These are phyloP conservation scores for Diarsia dahlii DNA, from an alignment of 2,888 invertebrate genomes.

Conservation along the genomic window DNA sequence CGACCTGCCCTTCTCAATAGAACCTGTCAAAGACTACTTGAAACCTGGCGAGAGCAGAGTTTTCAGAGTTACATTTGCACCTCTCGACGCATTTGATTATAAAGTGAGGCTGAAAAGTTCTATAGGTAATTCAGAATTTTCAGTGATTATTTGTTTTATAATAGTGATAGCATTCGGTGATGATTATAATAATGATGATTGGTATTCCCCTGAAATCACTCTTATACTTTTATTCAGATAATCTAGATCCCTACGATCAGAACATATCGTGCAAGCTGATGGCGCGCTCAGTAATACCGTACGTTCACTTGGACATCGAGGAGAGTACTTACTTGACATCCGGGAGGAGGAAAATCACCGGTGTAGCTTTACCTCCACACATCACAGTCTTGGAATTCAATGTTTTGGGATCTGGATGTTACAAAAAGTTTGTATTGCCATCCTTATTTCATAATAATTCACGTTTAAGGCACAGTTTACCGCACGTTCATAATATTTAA, in stretches of 20 bases:
- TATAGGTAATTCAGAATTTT: constrained; percentile 77
- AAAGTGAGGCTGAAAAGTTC: constrained; percentile 82
- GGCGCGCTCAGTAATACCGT: constrained; percentile 92
- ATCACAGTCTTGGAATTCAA: constrained; percentile 92
- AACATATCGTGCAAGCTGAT: constrained; percentile 89
- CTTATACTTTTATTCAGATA: constrained; percentile 74
- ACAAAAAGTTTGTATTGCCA: constrained; percentile 83
- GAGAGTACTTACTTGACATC: constrained; percentile 92
- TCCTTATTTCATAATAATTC: background rate
- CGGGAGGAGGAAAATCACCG: constrained; percentile 82
- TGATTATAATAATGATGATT: too few relatives aligned
- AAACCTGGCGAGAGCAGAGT: constrained; percentile 80
- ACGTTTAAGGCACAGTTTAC: background rate
- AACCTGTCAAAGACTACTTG: constrained; percentile 85
- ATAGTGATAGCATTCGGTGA: background rate
- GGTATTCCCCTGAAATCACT: background rate
- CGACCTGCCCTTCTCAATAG: constrained; percentile 88
- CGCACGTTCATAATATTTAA: background rate
- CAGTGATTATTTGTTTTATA: background rate
- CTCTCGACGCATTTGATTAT: constrained; percentile 89
- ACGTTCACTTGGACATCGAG: constrained; percentile 93
- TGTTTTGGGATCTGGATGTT: constrained; percentile 91
- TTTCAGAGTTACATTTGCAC: constrained; percentile 90
- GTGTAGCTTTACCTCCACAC: constrained; percentile 83
- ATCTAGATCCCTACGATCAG: constrained; percentile 89